Base-by-base conservation (phyloP, 2,888 invertebrate genomes). In the Parapristionchus giblindavisi region DNA sequence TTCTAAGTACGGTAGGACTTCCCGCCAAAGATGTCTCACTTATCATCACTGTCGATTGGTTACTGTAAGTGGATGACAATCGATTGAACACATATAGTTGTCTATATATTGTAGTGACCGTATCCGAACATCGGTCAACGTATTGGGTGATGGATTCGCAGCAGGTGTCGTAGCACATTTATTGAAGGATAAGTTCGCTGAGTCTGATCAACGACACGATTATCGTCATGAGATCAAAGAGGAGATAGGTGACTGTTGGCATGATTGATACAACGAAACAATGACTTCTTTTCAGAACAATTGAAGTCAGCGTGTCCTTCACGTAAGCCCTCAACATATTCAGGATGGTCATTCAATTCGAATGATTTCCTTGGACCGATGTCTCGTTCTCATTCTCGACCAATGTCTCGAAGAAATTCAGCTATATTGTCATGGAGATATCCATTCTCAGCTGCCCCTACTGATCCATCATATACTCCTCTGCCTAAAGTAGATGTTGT, bases 1-100 rank as follows among this genome's bases (percentile, higher is more conserved):
- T 92, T 36, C 88, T 92, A 75, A 91, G 91, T 32, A 91, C 92
- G 27, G 90, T 92, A 24, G 92, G 91, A 36, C 89, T 92, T 68
- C 92, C 92, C 14, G 91, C 91, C 0, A 89, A 91, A 75, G 92
- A 92, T 85, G 91, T 92, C 81, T 91, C 91, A 43, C 89, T 92
- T 78, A 90, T 92, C 63, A 91, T 92, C 78, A 91, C 92, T 38
- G 92, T 92, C 68, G 92, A 92, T 86, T 92, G 92, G 92, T 89
- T 92, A 76, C 85, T 92, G 92, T 92, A 86, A 90, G 90, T 89
- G 61, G 4, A n/a, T 65, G 2, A 3, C 24, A 58, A 24, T 63
- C 38, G 21, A 24, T 40, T 21, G 54, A 27, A n/a, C 6, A 6
- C 11, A 54, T n/a, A 43, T 66, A 32, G 21, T 32, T 48, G n/a